These are phyloP conservation scores for Heliconius himera DNA, from an alignment of 1,140 invertebrate genomes.

Conservation along the genomic window DNA sequence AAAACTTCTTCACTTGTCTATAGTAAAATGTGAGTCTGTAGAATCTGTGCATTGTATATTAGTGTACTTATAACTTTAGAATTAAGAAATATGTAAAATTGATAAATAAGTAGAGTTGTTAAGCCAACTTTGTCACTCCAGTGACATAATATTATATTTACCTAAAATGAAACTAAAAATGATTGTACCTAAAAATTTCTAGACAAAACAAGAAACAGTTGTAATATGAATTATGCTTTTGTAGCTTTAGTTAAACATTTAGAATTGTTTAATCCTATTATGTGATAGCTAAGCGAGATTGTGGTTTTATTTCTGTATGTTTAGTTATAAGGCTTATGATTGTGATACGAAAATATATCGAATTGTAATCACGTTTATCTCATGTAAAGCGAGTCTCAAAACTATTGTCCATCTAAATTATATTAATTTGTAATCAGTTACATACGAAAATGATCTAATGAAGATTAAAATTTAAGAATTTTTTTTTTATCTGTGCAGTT, in stretches of 20 bases:
- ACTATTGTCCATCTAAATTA: not conserved
- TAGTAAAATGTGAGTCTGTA: constrained; percentile 5
- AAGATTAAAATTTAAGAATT: not conserved
- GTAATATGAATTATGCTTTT: not conserved
- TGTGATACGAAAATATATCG: constrained; percentile 24
- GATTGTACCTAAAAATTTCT: not conserved
- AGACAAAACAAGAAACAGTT: not conserved
- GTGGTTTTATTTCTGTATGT: constrained; percentile 4
- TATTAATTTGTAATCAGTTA: not conserved
- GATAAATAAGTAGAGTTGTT: not conserved
- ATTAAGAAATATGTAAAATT: constrained; percentile 19
- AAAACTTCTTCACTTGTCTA: not conserved
- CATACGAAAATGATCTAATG: no score
- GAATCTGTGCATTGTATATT: constrained; percentile 20
- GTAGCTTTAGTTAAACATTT: not conserved
- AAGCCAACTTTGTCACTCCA: no score
- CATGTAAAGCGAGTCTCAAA: not conserved
- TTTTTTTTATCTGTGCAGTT: not conserved
- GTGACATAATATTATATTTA: not conserved
- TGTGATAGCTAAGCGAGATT: constrained; percentile 17
- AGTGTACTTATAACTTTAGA: constrained; percentile 30
- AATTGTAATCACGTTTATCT: constrained; percentile 5
- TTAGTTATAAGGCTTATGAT: constrained; percentile 27
- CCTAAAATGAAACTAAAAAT: not conserved
- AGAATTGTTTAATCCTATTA: constrained; percentile 6